Percentiles rank a stretch among this genome's conserved stretches.
Conservation (phyloP, 2,797 vertebrate genomes). For the Poeciliopsis turneri region DNA sequence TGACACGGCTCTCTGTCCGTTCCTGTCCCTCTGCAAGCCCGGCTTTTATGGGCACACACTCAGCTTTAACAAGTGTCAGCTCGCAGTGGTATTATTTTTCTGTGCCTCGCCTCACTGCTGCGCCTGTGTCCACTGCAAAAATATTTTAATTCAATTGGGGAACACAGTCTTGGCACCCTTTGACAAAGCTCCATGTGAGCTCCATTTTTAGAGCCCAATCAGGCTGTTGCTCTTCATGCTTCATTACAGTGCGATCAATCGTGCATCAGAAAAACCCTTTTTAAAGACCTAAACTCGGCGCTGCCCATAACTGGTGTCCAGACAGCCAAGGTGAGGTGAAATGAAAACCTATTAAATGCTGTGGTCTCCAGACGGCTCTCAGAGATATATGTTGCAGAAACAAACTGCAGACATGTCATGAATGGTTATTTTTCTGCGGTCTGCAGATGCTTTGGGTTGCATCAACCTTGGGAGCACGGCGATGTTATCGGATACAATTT, state of each 20-base stretch:
- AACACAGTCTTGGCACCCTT: conserved; percentile 13
- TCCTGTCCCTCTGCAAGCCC: conserved; percentile 12
- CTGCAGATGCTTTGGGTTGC: conserved; percentile 19
- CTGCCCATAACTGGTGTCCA: conserved; percentile 32
- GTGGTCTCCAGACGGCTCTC: conserved; percentile 46
- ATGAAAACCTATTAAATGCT: conserved; percentile 53
- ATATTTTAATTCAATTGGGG: conserved; percentile 38
- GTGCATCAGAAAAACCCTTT: conserved; percentile 31
- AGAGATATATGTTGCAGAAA: conserved; percentile 41
- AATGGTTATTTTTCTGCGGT: conserved; percentile 42
- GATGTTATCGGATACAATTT: conserved; percentile 52
- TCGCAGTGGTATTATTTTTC: conserved; percentile 25
- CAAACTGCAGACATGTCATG: conserved; percentile 23
- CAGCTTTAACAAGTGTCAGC: conserved; percentile 26
- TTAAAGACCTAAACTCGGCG: conserved; percentile 36
- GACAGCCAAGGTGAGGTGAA: conserved; percentile 53
- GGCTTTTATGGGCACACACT: conserved; percentile 27
- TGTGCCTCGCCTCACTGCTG: conserved; percentile 25
- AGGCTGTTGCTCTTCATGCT: conserved; percentile 40
- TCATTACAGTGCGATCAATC: conserved; percentile 55
- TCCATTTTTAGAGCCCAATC: conserved; percentile 36
- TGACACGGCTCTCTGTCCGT: conserved; percentile 27
- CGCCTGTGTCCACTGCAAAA: conserved; percentile 24
- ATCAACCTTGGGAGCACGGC: conserved; percentile 27
- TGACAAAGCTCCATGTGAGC: conserved; percentile 29